Base-by-base conservation (phyloP, 2,113 vertebrate genomes). In the Aptenodytes forsteri region DNA sequence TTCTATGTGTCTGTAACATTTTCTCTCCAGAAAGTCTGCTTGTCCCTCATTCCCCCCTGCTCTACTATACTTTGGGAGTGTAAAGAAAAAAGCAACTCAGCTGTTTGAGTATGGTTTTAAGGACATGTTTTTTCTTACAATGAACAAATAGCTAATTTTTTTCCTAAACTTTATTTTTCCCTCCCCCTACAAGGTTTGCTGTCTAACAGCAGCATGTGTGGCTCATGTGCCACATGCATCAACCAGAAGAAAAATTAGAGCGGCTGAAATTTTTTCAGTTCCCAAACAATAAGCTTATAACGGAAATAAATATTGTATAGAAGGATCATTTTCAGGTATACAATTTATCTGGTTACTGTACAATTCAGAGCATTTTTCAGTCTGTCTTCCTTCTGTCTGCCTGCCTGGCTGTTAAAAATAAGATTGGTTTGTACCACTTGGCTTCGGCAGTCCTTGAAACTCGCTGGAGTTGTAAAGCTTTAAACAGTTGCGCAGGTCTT, bases 401-500 rank as follows among this genome's bases (percentile, higher is more conserved):
- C 47, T 72, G 17, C 16, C 21, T 83, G 73, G 30, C 6, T 25
- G 29, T 87, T 96, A 90, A 91, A 91, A 80, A 71, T 18, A 70
- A 59, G 34, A 23, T 36, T 85, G n/a, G 49, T 92, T 96, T 94
- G 94, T 97, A 96, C 91, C 89, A 89, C 97, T 98, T 98, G 98
- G 98, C 97, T 99, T 98, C 97, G 97, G 98, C 98, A 98, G 96
- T 98, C 94, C 97, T 97, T 85, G 98, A 98, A 98, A 98, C 97
- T 98, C 64, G 55, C 97, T 89, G 93, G 98, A 97, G 98, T 98
- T 98, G 98, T 98, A 98, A 98, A 98, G 98, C 98, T 99, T 99
- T 99, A 99, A 99, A 99, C 98, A 99, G 98, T 98, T 98, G 90
- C 73, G 54, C 97, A 97, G 96, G 98, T 96, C 97, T 97, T 99